A percentile compares a stretch with the other conserved stretches of the same genome.
Evolutionary conservation across 2,797 vertebrate genomes (phyloP).

Genomic region (Xerus rutilus): DNA sequence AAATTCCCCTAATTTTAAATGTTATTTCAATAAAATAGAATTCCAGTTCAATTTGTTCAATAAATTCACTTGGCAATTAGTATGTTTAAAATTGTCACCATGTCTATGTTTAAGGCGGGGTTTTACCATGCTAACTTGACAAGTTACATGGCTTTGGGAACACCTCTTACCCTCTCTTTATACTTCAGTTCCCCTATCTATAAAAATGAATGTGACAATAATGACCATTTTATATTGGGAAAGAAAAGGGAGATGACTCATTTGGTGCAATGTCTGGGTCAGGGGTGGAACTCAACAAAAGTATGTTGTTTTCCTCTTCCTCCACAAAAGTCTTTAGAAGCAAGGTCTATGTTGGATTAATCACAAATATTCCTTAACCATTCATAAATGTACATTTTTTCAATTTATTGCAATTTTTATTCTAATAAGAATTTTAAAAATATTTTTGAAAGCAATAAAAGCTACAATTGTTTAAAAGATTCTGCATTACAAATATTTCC

Average conservation of each 20-base stretch:
- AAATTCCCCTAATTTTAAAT: not conserved
- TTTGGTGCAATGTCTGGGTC: too few relatives aligned
- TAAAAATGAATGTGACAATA: not conserved
- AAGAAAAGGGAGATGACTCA: not conserved
- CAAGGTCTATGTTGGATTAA: not conserved
- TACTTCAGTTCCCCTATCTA: not conserved
- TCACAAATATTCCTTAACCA: not conserved
- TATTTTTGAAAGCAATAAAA: conserved; percentile 31
- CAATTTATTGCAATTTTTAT: not conserved
- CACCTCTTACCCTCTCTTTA: not conserved
- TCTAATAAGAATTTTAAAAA: conserved; percentile 13
- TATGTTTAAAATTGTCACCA: not conserved
- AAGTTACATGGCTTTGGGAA: not conserved
- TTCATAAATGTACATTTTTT: not conserved
- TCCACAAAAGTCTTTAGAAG: not conserved
- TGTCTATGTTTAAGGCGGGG: not conserved
- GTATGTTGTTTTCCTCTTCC: not conserved
- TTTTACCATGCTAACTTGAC: not conserved
- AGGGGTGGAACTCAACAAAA: not conserved
- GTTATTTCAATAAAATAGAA: not conserved
- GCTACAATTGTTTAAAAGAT: not conserved
- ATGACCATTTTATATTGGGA: not conserved
- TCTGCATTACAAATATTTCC: not conserved
- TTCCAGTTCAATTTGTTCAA: not conserved
- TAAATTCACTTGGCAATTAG: not conserved